Evolutionary conservation across 2,797 vertebrate genomes (phyloP).

Genomic region (Intellagama lesueurii): DNA sequence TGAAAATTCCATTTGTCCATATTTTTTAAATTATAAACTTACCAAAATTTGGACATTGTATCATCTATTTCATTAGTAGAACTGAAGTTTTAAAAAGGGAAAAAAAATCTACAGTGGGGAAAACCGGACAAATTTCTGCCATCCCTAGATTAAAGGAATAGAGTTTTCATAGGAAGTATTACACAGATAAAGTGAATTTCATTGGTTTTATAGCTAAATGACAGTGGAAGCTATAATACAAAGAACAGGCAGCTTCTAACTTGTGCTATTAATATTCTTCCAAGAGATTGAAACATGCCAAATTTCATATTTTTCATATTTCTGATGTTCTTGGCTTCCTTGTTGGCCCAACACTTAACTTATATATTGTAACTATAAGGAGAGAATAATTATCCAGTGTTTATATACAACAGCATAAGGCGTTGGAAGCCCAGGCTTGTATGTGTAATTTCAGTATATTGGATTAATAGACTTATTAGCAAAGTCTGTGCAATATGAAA

Average conservation of each 20-base stretch:
- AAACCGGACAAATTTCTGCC: no score
- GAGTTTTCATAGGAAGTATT: no score
- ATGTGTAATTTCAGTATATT: background rate
- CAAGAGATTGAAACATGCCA: background rate
- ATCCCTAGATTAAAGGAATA: no score
- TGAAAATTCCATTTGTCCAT: no score
- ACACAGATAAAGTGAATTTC: background rate
- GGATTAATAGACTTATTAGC: background rate
- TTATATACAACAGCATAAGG: background rate
- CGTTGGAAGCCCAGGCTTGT: background rate
- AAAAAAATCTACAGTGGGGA: no score
- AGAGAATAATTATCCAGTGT: constrained; percentile 14
- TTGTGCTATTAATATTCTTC: background rate
- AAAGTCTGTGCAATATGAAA: background rate
- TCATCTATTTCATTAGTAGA: no score
- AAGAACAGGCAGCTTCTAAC: background rate
- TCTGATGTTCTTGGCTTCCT: background rate
- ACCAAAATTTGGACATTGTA: no score
- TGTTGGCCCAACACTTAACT: background rate
- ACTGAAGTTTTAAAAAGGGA: no score
- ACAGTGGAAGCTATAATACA: background rate
- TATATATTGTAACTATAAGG: background rate
- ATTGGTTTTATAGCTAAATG: background rate
- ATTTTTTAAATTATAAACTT: no score
- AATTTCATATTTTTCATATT: background rate